Percentiles rank a stretch among this genome's conserved stretches.
Evolutionary conservation across 2,113 vertebrate genomes (phyloP).

Genomic region (Hippocampus comes): DNA sequence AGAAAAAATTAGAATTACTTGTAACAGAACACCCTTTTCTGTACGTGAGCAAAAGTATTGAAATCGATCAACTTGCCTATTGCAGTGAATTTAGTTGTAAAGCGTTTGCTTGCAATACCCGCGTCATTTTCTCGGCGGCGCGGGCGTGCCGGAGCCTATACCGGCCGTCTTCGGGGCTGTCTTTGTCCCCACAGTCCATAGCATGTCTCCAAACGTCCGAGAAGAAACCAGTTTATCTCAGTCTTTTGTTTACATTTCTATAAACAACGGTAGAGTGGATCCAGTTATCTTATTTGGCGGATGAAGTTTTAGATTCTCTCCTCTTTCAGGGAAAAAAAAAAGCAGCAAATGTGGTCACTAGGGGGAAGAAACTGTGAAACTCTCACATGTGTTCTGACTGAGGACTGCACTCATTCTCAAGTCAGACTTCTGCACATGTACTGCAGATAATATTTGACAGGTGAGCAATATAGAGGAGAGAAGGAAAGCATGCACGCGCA

Average conservation of each 20-base stretch:
- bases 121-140: no score
- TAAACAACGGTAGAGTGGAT: constrained; percentile 13
- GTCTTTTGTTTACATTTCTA: neutral
- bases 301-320: constrained; percentile 26
- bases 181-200: neutral
- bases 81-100: no score
- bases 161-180: no score
- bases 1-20: no score
- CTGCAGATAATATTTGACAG: constrained; percentile 47
- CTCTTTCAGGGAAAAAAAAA: constrained; percentile 21
- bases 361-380: constrained; percentile 40
- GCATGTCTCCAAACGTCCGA: neutral
- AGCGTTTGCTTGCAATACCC: no score
- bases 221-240: neutral
- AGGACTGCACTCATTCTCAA: constrained; percentile 53
- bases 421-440: constrained; percentile 32
- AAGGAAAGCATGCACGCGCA: neutral
- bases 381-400: constrained; percentile 63
- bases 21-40: no score
- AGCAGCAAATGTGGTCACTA: constrained; percentile 25
- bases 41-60: no score
- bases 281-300: neutral
- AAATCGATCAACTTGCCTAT: no score
- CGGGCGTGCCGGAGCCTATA: no score
- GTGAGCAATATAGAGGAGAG: constrained; percentile 1